Evolutionary conservation across 2,888 invertebrate species (phyloP).

Genomic region (Drosophila mulleri): DNA sequence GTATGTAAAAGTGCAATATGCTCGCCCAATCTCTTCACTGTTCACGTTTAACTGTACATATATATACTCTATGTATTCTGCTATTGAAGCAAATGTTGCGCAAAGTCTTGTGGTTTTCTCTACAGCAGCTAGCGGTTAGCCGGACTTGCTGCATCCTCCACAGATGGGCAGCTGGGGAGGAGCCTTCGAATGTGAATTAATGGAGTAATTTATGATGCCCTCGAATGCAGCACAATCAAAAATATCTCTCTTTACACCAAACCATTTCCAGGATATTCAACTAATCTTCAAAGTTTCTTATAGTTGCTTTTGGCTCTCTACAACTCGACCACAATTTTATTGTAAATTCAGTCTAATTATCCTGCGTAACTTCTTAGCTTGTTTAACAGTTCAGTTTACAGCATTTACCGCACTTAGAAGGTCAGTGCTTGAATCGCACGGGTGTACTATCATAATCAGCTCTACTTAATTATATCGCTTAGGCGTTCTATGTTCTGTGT

Average conservation of each 20-base stretch:
- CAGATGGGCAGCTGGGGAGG: neutral
- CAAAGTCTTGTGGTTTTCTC: slow-evolving; percentile 59
- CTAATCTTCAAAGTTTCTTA: neutral
- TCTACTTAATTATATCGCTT: slow-evolving; percentile 63
- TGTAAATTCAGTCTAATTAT: neutral
- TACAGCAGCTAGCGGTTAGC: slow-evolving; percentile 55
- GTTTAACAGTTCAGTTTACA: neutral
- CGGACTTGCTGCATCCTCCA: slow-evolving; percentile 9
- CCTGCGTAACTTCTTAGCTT: neutral
- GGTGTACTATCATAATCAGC: slow-evolving; percentile 32
- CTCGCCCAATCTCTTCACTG: neutral
- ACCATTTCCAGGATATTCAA: neutral
- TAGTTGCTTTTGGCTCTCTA: too few relatives aligned
- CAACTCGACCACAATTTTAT: neutral
- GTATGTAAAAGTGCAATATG: neutral
- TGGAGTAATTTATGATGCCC: slow-evolving; percentile 15
- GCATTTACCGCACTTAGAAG: neutral
- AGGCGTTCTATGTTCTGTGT: slow-evolving; percentile 31
- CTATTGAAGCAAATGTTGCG: slow-evolving; percentile 60
- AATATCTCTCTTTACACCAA: neutral
- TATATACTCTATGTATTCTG: slow-evolving; percentile 15
- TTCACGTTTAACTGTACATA: slow-evolving; percentile 4
- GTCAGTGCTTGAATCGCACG: slow-evolving; percentile 15
- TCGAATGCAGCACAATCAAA: neutral
- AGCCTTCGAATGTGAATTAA: slow-evolving; percentile 18